Percentiles rank a stretch among this genome's conserved stretches.
Conservation (phyloP, 2,113 vertebrate genomes). For the Lasiurus cinereus region DNA sequence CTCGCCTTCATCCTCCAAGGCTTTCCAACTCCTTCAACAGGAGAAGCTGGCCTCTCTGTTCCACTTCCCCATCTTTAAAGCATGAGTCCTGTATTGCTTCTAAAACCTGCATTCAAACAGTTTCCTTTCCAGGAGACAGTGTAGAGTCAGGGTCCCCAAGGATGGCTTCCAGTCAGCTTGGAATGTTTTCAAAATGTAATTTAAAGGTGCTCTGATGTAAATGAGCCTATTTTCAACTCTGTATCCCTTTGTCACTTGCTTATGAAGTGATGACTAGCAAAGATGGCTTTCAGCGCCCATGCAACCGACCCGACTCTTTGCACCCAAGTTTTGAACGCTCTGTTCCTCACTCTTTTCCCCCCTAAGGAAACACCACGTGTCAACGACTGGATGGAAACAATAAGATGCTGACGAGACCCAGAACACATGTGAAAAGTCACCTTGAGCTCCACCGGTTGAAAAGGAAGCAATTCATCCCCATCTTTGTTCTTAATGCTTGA, state of each 20-base stretch:
- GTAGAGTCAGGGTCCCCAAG: conserved; percentile 65
- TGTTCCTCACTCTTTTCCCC: conserved; percentile 70
- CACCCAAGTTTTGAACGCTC: conserved; percentile 80
- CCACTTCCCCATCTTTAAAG: conserved; percentile 54
- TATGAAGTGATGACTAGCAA: conserved; percentile 67
- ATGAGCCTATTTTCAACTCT: conserved; percentile 75
- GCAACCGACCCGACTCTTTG: conserved; percentile 67
- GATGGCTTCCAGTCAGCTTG: conserved; percentile 70
- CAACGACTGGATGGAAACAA: conserved; percentile 72
- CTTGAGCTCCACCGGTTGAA: conserved; percentile 73
- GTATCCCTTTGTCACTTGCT: conserved; percentile 72
- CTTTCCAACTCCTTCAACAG: conserved; percentile 22
- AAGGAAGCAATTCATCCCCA: conserved; percentile 67
- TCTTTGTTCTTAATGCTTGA: conserved; percentile 73
- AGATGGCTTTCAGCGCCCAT: conserved; percentile 70
- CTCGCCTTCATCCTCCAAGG: neutral
- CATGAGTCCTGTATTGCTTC: conserved; percentile 66
- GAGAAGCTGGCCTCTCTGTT: conserved; percentile 60
- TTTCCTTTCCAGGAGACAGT: conserved; percentile 63
- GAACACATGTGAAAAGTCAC: conserved; percentile 75
- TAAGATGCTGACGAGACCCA: conserved; percentile 82
- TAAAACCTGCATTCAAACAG: conserved; percentile 70
- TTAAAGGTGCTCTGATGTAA: conserved; percentile 82
- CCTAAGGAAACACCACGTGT: conserved; percentile 79
- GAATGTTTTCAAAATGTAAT: conserved; percentile 78